These are phyloP conservation scores for Poeciliopsis presidionis DNA, from an alignment of 2,797 vertebrate genomes.

Conservation along the genomic window DNA sequence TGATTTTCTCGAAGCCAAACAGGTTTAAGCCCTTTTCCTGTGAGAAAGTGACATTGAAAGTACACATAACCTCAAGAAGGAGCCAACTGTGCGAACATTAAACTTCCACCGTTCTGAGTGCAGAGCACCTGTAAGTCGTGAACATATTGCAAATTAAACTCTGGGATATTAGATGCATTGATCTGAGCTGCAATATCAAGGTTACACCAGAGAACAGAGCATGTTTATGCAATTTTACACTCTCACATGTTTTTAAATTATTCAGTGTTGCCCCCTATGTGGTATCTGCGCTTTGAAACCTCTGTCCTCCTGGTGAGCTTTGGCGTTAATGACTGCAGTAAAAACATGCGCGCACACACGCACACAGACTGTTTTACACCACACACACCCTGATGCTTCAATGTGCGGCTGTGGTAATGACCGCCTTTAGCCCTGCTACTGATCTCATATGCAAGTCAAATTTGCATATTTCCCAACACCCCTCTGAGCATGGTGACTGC, in stretches of 20 bases:
- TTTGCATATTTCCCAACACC: slow-evolving; percentile 75
- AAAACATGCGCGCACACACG: slow-evolving; percentile 15
- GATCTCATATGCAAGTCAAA: slow-evolving; percentile 72
- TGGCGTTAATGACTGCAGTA: slow-evolving; percentile 68
- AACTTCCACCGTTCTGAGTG: background rate
- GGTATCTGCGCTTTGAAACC: slow-evolving; percentile 71
- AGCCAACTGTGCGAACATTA: background rate
- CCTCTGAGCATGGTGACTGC: slow-evolving; percentile 62
- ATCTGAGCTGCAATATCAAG: slow-evolving; percentile 39
- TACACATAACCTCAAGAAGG: slow-evolving; percentile 16
- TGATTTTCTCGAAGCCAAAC: slow-evolving; percentile 5
- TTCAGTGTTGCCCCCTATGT: slow-evolving; percentile 68
- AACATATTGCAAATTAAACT: slow-evolving; percentile 32
- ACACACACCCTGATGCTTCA: slow-evolving; percentile 37
- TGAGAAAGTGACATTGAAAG: slow-evolving; percentile 10
- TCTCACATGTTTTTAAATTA: slow-evolving; percentile 65
- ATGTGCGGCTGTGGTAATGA: slow-evolving; percentile 71
- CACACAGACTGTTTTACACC: slow-evolving; percentile 3
- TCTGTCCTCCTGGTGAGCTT: slow-evolving; percentile 57
- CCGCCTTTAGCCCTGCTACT: slow-evolving; percentile 72
- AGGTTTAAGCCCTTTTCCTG: slow-evolving; percentile 20
- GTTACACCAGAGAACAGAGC: slow-evolving; percentile 45
- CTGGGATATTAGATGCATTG: slow-evolving; percentile 35
- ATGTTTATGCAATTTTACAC: slow-evolving; percentile 70
- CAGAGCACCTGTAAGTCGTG: background rate